Evolutionary conservation across 2,797 vertebrate species (phyloP), one percentile per base, ranked within the genome.

Genomic region (Phalanger gymnotis): DNA sequence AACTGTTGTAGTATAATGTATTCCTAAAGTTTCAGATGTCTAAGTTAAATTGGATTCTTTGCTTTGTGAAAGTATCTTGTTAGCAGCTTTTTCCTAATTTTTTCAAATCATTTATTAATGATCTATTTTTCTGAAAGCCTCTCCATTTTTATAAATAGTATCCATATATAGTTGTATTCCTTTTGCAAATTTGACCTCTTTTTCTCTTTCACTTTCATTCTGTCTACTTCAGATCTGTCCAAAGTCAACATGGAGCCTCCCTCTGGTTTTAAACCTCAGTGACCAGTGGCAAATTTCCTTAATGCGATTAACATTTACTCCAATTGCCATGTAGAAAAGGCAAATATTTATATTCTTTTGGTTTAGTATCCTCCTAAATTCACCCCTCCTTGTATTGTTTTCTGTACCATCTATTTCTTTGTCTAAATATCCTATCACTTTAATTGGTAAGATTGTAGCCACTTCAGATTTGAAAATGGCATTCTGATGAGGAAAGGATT

Each of bases 21-120:
- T 93, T 73, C 16, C 66, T 58, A 47, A 53, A 47, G 47, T 31
- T 90, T 14, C 22, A 81, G n/a, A 25, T 53, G 19, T 89, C 0
- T 89, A 91, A 93, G 55, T 90, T 7, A 66, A 92, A 57, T 52
- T 93, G 91, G 34, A 73, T 92, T 31, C 90, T 90, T 91, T 91
- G 47, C 90, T 91, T 91, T 90, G 6, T 73, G 5, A 73, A 31
- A 47, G 40, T 81, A 47, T 47, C 40, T 81, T 22, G n/a, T 47
- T 81, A 81, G 40, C 73, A 81, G 22, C 40, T 81, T 81, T 61
- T 47, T 47, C 22, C 22, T 47, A 27, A n/a, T 81, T 81, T 81
- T 81, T 81, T 47, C 22, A 81, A 81, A 27, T 47, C 40, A 81
- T 27, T 11, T 81, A 47, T 81, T 81, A 81, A 81, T 81, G 40